Evolutionary conservation across 2,113 vertebrate species (phyloP).

Genomic region (Periophthalmus modestus): DNA sequence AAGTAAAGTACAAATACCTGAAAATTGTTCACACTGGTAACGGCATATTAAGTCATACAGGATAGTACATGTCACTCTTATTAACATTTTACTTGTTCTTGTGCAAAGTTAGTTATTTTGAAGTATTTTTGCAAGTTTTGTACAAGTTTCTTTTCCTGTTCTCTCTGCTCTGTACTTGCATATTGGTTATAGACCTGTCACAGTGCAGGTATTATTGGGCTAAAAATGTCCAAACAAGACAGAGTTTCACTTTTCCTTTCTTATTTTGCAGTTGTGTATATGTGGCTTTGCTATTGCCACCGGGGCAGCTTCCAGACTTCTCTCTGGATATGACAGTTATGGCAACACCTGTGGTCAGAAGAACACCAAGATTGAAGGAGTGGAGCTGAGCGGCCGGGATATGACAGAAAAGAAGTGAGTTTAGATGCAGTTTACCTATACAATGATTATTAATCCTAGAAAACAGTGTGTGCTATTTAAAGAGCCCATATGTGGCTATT

Average conservation of each 20-base stretch:
- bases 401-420: constrained; percentile 88
- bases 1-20: too few species aligned
- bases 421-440: not conserved
- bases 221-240: not conserved
- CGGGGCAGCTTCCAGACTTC: constrained; percentile 89
- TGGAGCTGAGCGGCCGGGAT: constrained; percentile 87
- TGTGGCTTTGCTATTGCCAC: constrained; percentile 92
- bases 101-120: too few species aligned
- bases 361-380: constrained; percentile 85
- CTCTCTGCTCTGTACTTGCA: not conserved
- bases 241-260: constrained; percentile 1
- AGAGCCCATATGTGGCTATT: too few species aligned
- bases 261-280: constrained; percentile 82
- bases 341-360: constrained; percentile 95
- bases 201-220: not conserved
- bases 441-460: not conserved
- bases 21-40: too few species aligned
- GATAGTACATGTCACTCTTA: too few species aligned
- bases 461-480: not conserved
- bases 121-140: too few species aligned
- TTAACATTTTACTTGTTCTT: too few species aligned
- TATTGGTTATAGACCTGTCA: not conserved
- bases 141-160: too few species aligned
- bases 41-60: too few species aligned
- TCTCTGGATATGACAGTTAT: constrained; percentile 95